Conservation (phyloP, 1,140 invertebrate genomes). For the Platyura marginata region DNA sequence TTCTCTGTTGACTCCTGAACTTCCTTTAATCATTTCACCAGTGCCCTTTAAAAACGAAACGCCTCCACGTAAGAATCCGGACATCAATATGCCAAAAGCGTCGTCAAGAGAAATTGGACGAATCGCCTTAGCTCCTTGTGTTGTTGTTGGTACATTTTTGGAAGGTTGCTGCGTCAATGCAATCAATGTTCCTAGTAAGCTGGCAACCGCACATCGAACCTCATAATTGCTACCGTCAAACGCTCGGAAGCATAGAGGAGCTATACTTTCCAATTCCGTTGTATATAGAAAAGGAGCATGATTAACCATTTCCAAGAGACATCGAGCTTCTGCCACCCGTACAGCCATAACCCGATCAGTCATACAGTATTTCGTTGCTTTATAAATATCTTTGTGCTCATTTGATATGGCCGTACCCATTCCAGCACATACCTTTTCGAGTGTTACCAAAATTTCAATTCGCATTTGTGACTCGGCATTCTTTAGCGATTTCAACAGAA, state of each 20-base stretch:
- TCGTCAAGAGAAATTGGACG: conserved; percentile 75
- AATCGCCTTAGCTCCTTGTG: conserved; percentile 21
- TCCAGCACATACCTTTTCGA: conserved; percentile 80
- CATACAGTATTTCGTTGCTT: conserved; percentile 65
- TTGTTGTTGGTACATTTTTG: conserved; percentile 9
- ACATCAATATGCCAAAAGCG: conserved; percentile 75
- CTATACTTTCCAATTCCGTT: conserved; percentile 74
- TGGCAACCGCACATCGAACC: conserved; percentile 78
- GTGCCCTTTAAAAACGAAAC: conserved; percentile 89
- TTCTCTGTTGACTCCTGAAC: conserved; percentile 79
- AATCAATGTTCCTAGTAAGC: conserved; percentile 70
- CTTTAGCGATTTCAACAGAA: conserved; percentile 76
- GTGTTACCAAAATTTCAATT: conserved; percentile 90
- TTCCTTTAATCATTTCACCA: conserved; percentile 91
- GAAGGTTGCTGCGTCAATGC: conserved; percentile 52
- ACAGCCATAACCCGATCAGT: conserved; percentile 84
- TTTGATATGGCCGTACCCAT: conserved; percentile 74
- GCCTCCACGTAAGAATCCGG: conserved; percentile 88
- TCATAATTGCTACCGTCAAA: conserved; percentile 92
- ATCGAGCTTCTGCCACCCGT: conserved; percentile 73
- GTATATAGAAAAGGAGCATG: conserved; percentile 77
- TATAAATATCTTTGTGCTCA: conserved; percentile 85
- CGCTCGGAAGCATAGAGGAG: conserved; percentile 74
- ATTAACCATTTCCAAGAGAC: conserved; percentile 75
- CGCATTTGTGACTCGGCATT: conserved; percentile 91